Evolutionary conservation across 1,140 invertebrate species (phyloP).

Genomic region (Drepana arcuata): DNA sequence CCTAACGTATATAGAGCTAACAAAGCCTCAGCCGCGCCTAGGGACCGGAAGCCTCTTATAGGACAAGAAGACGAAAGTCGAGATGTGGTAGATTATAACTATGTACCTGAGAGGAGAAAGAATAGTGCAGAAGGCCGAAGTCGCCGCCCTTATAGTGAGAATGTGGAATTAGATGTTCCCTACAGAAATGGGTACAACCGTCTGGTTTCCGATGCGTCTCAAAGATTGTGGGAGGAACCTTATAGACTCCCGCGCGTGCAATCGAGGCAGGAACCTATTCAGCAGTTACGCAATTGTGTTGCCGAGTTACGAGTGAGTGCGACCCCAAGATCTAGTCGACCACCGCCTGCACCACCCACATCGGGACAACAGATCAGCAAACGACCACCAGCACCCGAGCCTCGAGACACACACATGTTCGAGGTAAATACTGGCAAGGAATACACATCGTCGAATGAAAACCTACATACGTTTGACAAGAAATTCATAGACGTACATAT

Average conservation of each 20-base stretch:
- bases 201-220: constrained; percentile 30
- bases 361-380: constrained; percentile 28
- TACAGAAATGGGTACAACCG: constrained; percentile 55
- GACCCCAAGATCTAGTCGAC: constrained; percentile 40
- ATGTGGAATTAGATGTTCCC: constrained; percentile 45
- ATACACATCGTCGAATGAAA: no score
- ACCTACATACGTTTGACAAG: no score
- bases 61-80: constrained; percentile 50
- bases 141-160: constrained; percentile 64
- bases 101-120: constrained; percentile 40
- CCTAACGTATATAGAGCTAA: constrained; percentile 58
- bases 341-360: constrained; percentile 43
- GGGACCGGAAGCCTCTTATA: constrained; percentile 39
- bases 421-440: constrained; percentile 41
- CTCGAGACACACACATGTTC: constrained; percentile 58
- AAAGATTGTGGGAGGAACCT: constrained; percentile 56
- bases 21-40: constrained; percentile 31
- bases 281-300: constrained; percentile 48
- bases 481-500: no score
- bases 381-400: constrained; percentile 56
- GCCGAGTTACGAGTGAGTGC: constrained; percentile 54
- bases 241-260: constrained; percentile 52
- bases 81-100: constrained; percentile 52
- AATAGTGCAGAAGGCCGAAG: constrained; percentile 40
- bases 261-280: constrained; percentile 46